Evolutionary conservation across 2,113 vertebrate genomes (phyloP), one percentile per base, ranked within the genome.

Genomic region (Aplodontia rufa): DNA sequence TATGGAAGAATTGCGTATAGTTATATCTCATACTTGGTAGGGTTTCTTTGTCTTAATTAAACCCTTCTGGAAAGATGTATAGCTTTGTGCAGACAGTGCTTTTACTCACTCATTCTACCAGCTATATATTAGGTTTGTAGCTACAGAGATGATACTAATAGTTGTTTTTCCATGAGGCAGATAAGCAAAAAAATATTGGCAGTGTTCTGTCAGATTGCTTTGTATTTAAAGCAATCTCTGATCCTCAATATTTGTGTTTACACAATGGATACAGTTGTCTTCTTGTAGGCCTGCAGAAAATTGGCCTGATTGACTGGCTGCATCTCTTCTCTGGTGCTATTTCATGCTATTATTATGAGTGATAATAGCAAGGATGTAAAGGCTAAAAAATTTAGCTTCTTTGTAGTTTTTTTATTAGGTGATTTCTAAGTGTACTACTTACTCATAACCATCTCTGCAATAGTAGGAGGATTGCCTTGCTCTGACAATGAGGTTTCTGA

Each of bases 141-240:
- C 30, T 82, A 45, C 5, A 78, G 53, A 64, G 40, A 42, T 22
- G 37, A 47, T 92, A 49, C 49, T 66, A 28, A 84, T 47, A 66
- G n/a, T 74, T 85, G 40, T 40, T 88, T 42, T 85, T 81, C 28
- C 16, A 2, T 84, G 68, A 93, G 37, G 32, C 9, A 68, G 62
- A 68, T 78, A 64, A 66, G 20, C 28, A 86, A 90, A 79, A 9
- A n/a, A 35, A 55, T 69, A 49, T 47, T 47, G 30, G 24, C 12
- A 72, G 22, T 8, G 0, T n/a, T 40, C 47, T 74, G 30, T 92
- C 79, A 97, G 81, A 90, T 91, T 91, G 72, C 89, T 97, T 98
- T 96, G 86, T 95, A 96, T 71, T 82, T 95, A 96, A 98, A 98
- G 91, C 90, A 94, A 86, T 97, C 42, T 96, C 92, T 81, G 71